Evolutionary conservation across 2,797 vertebrate genomes (phyloP).

Genomic region (Gorsachius magnificus): DNA sequence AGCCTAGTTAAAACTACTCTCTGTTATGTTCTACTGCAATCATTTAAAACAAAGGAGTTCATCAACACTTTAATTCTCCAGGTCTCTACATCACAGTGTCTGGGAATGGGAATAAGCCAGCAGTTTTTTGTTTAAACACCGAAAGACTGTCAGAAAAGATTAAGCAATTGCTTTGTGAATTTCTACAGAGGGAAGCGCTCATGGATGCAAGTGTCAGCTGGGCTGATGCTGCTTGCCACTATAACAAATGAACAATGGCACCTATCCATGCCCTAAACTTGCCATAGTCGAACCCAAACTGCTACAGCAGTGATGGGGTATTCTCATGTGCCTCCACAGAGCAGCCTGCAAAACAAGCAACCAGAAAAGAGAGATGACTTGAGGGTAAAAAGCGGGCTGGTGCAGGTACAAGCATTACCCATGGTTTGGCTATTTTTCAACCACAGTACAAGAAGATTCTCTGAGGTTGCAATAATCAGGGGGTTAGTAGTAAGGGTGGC

Average conservation of each 20-base stretch:
- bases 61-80: constrained; percentile 15
- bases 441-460: background rate
- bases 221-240: constrained; percentile 32
- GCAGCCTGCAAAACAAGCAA: background rate
- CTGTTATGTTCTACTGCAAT: background rate
- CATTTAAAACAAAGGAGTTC: constrained; percentile 22
- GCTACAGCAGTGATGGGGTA: background rate
- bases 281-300: background rate
- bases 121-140: constrained; percentile 33
- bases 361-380: background rate
- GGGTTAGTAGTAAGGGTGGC: background rate
- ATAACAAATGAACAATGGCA: constrained; percentile 47
- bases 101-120: background rate
- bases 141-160: constrained; percentile 49
- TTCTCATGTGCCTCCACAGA: fast-evolving
- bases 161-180: constrained; percentile 23
- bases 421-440: background rate
- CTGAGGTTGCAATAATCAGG: background rate
- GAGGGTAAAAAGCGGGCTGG: background rate
- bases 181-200: background rate
- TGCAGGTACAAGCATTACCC: background rate
- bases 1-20: background rate
- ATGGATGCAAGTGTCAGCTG: background rate
- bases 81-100: background rate
- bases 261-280: background rate